Base-by-base conservation (phyloP, 1,140 invertebrate species). In the Lepidotrigona ventralis region DNA sequence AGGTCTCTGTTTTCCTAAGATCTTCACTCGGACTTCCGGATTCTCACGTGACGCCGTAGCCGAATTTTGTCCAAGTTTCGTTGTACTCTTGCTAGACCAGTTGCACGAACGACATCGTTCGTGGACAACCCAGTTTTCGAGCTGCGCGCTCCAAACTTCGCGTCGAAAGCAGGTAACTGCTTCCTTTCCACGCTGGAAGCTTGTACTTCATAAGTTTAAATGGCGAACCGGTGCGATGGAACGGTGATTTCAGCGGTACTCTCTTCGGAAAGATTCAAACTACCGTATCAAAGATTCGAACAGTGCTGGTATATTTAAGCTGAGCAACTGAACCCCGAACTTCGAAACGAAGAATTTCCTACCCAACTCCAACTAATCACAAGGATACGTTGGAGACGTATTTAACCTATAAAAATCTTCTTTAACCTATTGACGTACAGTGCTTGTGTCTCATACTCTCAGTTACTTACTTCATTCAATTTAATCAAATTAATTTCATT, bases 121-220 rank as follows among this genome's bases (percentile, higher is more conserved):
- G 19, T 17, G 17, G n/a, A 53, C 68, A 70, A 79, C 68, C 54
- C 33, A 71, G 68, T 79, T 79, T 70, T 26, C 53, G 29, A 70
- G 63, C 17, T 12, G 72, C 72, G 14, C 54, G n/a, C 72, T 74
- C n/a, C 54, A 29, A 15, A 26, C 66, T 79, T 58, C 33, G 39
- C 39, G 33, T 23, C n/a, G 78, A n/a, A 46, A 78, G 6, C 6
- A 46, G 39, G 6, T 46, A 46, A 78, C 51, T 78, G 76, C 54
- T 60, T 79, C 68, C 78, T 79, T 46, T 71, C 51, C 53, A 11
- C 53, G 33, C 19, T n/a, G 54, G 12, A 71, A 51, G n/a, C 53
- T 79, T n/a, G 76, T 21, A 23, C 12, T 71, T 60, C n/a, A 12
- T 17, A 60, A 79, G 54, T 71, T 79, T 39, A 26, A 79, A 66